phyloP scores from a whole-genome alignment of 2,797 vertebrate species.

The Pseudopleuronectes americanus region DNA sequence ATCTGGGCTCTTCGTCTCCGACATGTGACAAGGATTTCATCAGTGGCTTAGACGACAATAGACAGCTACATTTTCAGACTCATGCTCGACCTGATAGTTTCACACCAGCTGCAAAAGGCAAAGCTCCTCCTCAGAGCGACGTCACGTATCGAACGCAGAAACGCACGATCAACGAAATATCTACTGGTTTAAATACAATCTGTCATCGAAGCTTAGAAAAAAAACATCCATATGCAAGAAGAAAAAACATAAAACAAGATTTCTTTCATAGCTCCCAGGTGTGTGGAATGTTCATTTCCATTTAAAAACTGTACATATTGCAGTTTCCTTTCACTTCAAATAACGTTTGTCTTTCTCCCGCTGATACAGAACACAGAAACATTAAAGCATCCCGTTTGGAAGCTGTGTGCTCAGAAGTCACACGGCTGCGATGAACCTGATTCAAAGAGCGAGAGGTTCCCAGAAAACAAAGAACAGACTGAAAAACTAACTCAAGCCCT shows the following conservation, averaged over 20 bases:
- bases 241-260: background rate
- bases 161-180: slow-evolving; percentile 28
- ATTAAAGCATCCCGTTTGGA: slow-evolving; percentile 49
- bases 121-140: slow-evolving; percentile 19
- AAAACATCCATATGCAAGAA: slow-evolving; percentile 23
- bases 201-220: slow-evolving; percentile 26
- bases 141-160: slow-evolving; percentile 45
- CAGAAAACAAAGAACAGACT: slow-evolving; percentile 3
- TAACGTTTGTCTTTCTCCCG: slow-evolving; percentile 24
- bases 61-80: slow-evolving; percentile 33
- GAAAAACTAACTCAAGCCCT: slow-evolving; percentile 46
- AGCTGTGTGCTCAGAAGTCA: background rate
- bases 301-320: slow-evolving; percentile 66
- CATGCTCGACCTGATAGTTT: slow-evolving; percentile 46
- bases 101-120: slow-evolving; percentile 18
- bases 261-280: slow-evolving; percentile 6
- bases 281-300: slow-evolving; percentile 68
- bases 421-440: background rate
- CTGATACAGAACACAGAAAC: slow-evolving; percentile 43
- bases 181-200: slow-evolving; percentile 60
- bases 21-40: slow-evolving; percentile 1
- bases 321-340: slow-evolving; percentile 42
- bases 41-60: slow-evolving; percentile 17
- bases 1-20: background rate
- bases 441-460: too few relatives aligned